Conservation (phyloP, 2,888 invertebrate species). For the Phortica okadai region DNA sequence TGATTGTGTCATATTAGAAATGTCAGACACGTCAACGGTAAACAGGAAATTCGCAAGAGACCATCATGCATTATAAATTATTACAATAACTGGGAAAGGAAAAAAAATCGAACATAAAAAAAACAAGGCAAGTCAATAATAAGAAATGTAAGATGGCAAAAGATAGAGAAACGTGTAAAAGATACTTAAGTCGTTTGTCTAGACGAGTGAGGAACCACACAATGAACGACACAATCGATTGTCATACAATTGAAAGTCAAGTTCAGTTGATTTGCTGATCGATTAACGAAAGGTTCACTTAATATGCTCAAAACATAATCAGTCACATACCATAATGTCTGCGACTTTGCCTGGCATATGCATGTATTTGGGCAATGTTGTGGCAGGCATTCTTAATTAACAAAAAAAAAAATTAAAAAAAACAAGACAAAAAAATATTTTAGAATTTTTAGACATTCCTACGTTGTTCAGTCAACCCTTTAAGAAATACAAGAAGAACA, state of each 20-base stretch:
- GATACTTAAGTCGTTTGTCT: neutral
- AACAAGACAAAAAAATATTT: neutral
- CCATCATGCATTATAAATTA: neutral
- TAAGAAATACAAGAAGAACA: neutral
- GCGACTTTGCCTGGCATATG: neutral
- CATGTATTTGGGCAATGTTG: neutral
- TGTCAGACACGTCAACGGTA: conserved; percentile 47
- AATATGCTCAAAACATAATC: conserved; percentile 2
- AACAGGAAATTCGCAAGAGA: conserved; percentile 11
- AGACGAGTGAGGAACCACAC: neutral
- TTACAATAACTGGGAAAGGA: neutral
- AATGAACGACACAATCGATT: no score
- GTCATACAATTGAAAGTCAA: conserved; percentile 12
- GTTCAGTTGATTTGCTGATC: neutral
- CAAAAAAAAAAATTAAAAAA: neutral
- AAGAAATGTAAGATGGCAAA: neutral
- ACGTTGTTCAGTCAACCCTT: neutral
- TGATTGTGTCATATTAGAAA: conserved; percentile 44
- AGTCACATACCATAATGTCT: neutral
- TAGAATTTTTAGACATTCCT: neutral
- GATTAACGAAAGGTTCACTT: neutral
- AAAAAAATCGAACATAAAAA: no score
- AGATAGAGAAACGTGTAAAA: neutral
- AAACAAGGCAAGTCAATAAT: no score
- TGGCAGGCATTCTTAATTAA: conserved; percentile 6